Base-by-base conservation (phyloP, 2,888 invertebrate genomes). In the Argyresthia albistria region DNA sequence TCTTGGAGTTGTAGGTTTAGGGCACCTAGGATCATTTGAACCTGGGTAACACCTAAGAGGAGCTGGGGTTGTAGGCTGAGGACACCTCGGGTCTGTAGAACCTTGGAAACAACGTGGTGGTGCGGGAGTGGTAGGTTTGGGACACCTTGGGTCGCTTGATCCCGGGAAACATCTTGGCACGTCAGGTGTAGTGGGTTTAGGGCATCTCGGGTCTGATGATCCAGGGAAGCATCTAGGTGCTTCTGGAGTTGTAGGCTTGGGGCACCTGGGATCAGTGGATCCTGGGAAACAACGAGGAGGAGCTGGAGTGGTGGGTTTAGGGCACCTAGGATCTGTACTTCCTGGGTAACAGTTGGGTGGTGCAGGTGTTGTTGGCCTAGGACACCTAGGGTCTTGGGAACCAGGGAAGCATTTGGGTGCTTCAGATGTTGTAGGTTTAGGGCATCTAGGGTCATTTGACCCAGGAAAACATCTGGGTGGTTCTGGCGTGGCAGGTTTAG, bases 381-480 rank as follows among this genome's bases (percentile, higher is more conserved):
- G 61, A 55, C 60, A 63, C 25, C 59, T 50, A 8, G 59, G 56
- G 54, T 61, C 59, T 8, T 55, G 54, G 1, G 58, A 58, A 48
- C 56, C 62, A 15, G 60, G 59, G 16, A 58, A 47, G 45, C 63
- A 61, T 42, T 62, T 56, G 8, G 61, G 60, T 43, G 67, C 61
- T 11, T 53, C 58, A 6, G 65, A 57, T 15, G 52, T 55, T 0
- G 55, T 56, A 4, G 56, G 55, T 52, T 57, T 56, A 7, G 68
- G 59, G 54, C 58, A 61, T 35, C 57, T 39, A 8, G 58, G 57
- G 51, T 59, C 57, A 14, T 50, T 54, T 4, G 62, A 60, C 35
- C 72, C 0, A 62, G 65, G 8, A 70, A 70, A 54, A 74, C 73
- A 12, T 75, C 73, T 59, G 1, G 69, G 67, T 8, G 69, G 62